phyloP scores from a whole-genome alignment of 1,140 invertebrate genomes.

The Hylaeus anthracinus region DNA sequence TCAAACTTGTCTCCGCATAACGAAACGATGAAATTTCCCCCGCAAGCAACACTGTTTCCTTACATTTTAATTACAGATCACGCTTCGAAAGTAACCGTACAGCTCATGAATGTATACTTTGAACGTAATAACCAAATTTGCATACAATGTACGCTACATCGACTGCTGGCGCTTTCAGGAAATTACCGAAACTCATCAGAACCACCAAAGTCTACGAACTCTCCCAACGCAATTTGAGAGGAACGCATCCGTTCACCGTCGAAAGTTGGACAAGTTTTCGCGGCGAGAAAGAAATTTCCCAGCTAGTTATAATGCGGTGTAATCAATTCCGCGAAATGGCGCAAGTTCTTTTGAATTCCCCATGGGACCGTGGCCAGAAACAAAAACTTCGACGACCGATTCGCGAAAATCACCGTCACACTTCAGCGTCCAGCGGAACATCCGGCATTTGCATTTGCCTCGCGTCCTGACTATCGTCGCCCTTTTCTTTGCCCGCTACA shows the following conservation, averaged over 20 bases:
- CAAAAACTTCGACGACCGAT: background rate
- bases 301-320: background rate
- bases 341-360: background rate
- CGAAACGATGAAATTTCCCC: background rate
- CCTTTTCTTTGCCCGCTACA: constrained; percentile 25
- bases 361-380: background rate
- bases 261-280: background rate
- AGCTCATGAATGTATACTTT: constrained; percentile 6
- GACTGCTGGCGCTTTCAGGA: background rate
- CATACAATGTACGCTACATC: background rate
- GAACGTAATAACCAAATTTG: constrained; percentile 7
- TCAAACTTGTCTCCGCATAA: background rate
- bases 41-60: too few species aligned
- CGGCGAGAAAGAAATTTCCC: background rate
- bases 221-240: background rate
- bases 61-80: constrained; percentile 2
- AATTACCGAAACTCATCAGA: constrained; percentile 5
- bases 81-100: background rate
- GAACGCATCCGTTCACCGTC: background rate
- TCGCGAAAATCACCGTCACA: constrained; percentile 3
- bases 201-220: background rate
- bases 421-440: constrained; percentile 5
- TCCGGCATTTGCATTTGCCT: constrained; percentile 24
- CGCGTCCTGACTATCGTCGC: background rate
- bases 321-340: background rate